Percentiles rank a stretch among this genome's conserved stretches.
Conservation (phyloP, 2,797 vertebrate genomes). For the Enteromius mattozi region DNA sequence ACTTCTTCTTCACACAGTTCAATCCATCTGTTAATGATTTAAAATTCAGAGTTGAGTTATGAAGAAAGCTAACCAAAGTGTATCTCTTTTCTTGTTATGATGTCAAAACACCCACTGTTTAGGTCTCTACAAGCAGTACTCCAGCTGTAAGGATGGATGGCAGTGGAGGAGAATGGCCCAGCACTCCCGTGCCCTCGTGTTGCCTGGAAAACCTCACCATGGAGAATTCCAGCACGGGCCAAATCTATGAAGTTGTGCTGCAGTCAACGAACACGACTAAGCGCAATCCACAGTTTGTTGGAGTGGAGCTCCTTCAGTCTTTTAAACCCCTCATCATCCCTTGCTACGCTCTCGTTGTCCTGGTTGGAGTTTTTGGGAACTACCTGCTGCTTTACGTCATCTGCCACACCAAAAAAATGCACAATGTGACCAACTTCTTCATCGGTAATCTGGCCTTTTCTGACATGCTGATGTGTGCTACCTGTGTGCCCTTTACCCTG, state of each 20-base stretch:
- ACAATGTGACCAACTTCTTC: slow-evolving; percentile 91
- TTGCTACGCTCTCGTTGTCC: slow-evolving; percentile 84
- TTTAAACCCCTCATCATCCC: slow-evolving; percentile 89
- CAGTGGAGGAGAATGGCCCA: slow-evolving; percentile 68
- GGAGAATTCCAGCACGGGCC: slow-evolving; percentile 62
- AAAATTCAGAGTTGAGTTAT: neutral
- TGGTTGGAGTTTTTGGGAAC: slow-evolving; percentile 86
- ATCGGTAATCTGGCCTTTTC: slow-evolving; percentile 91
- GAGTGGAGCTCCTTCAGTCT: slow-evolving; percentile 86
- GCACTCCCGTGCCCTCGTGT: slow-evolving; percentile 61
- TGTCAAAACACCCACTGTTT: slow-evolving; percentile 19
- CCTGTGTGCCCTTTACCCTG: slow-evolving; percentile 88
- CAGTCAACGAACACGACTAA: slow-evolving; percentile 74
- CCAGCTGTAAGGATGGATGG: slow-evolving; percentile 69
- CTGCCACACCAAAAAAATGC: slow-evolving; percentile 89
- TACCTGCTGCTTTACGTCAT: slow-evolving; percentile 89
- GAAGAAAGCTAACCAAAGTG: neutral
- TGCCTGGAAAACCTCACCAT: slow-evolving; percentile 46
- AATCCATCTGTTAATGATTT: slow-evolving; percentile 8
- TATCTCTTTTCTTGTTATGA: slow-evolving; percentile 40
- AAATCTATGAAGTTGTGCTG: slow-evolving; percentile 74
- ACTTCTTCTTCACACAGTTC: slow-evolving; percentile 1
- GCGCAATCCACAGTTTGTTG: slow-evolving; percentile 79
- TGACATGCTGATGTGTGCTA: slow-evolving; percentile 90
- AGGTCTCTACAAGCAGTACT: slow-evolving; percentile 10